A percentile compares a stretch with the other conserved stretches of the same genome.
Conservation (phyloP, 2,113 vertebrate species). For the Scatophagus argus region DNA sequence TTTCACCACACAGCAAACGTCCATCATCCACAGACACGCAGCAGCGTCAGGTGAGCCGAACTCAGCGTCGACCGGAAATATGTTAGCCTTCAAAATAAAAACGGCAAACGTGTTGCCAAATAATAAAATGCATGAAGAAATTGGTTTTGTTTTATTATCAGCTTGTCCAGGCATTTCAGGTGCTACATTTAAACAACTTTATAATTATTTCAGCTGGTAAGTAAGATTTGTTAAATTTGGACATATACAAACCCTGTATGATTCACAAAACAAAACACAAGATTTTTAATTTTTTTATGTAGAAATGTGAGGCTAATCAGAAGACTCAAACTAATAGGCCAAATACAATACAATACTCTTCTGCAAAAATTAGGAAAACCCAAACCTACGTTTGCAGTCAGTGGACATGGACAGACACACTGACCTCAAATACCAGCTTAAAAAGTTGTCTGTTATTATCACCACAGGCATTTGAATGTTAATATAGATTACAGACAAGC, state of each 20-base stretch:
- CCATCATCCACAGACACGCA: conserved; percentile 1
- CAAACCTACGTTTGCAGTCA: neutral
- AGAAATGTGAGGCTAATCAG: neutral
- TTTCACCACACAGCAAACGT: conserved; percentile 23
- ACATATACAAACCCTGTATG: neutral
- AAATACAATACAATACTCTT: neutral
- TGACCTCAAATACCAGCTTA: too few species aligned
- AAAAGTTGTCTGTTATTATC: neutral
- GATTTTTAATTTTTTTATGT: neutral
- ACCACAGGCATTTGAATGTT: neutral
- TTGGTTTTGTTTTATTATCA: neutral
- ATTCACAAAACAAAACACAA: neutral
- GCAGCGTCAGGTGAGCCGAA: neutral
- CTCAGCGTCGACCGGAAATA: conserved; percentile 7
- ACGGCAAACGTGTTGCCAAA: fast-evolving
- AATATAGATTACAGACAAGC: neutral
- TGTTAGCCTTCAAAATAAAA: neutral
- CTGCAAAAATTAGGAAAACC: neutral
- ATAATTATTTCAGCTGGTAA: neutral
- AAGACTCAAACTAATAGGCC: neutral
- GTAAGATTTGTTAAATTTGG: neutral
- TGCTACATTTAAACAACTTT: neutral
- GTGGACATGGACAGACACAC: too few species aligned
- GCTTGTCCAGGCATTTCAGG: neutral
- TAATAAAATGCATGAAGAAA: neutral